Evolutionary conservation across 2,797 vertebrate genomes (phyloP), one percentile per base, ranked within the genome.

Genomic region (Enteromius viviparus): DNA sequence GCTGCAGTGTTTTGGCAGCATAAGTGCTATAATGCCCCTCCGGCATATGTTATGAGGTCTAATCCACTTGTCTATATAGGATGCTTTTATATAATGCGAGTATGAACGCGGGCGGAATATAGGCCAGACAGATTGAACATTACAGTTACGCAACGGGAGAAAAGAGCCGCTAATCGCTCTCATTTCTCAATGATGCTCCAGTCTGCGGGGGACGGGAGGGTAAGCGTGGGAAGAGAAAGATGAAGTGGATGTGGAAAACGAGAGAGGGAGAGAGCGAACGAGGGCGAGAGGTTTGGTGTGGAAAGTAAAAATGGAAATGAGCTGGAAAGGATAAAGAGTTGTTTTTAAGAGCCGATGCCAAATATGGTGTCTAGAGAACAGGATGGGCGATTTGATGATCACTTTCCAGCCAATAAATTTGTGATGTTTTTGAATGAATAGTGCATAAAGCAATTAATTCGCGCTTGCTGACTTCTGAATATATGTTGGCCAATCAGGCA

Each of bases 241-340:
- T 90, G 86, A 78, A 84, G 88, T 84, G 78, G 42, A 84, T 88
- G 84, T 84, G 87, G 85, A 68, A 75, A 91, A 88, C 65, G 84
- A 87, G 78, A 87, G 89, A 88, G 88, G 49, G 62, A 60, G 76
- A 62, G 53, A 81, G 76, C 10, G 29, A 70, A 40, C 3, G 65
- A 58, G 85, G 65, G 78, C 2, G 84, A 45, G 85, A 74, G 78
- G 85, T 84, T 19, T 87, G 84, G 92, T 89, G 88, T 87, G 91
- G 89, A 87, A 88, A 75, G 75, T 72, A 53, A 89, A 42, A 87
- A 85, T 32, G 70, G 76, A 79, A 91, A 64, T 42, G 85, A n/a
- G 71, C 78, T 47, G 17, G 53, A 66, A 40, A 66, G 19, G 8
- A 70, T 69, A 1, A 70, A 81, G 5, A 3, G 49, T 40, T 58